Evolutionary conservation across 1,140 invertebrate species (phyloP).

Genomic region (Temnothorax curvispinosus): DNA sequence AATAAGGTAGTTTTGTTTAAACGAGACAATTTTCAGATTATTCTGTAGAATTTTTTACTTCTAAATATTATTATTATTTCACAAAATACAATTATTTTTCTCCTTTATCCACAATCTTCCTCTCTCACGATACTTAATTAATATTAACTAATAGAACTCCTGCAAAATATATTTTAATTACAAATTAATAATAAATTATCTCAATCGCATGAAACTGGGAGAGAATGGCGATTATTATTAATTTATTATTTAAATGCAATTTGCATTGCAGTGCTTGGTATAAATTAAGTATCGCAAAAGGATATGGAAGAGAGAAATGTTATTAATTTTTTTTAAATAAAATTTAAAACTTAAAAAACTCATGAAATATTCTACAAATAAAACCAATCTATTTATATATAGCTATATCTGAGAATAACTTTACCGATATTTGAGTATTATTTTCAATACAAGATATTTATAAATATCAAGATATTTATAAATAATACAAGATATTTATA

Average conservation of each 20-base stretch:
- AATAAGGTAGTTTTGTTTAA: not conserved
- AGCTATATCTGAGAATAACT: not conserved
- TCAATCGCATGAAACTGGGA: not conserved
- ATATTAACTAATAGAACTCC: conserved; percentile 12
- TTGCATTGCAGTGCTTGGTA: not conserved
- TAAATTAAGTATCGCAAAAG: conserved; percentile 3
- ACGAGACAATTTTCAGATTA: not conserved
- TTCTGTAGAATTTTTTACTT: not conserved
- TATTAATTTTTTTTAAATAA: not conserved
- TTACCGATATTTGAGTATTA: not conserved
- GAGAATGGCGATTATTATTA: conserved; percentile 11
- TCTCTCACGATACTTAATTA: conserved; percentile 1
- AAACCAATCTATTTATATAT: not conserved
- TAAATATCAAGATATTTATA: too few relatives aligned
- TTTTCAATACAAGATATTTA: not conserved
- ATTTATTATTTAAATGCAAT: conserved; percentile 33
- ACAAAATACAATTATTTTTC: not conserved
- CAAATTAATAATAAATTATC: conserved; percentile 37
- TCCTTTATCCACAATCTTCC: not conserved
- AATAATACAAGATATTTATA: not conserved
- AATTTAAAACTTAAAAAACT: conserved; percentile 1
- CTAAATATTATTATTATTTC: not conserved
- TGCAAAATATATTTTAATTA: conserved; percentile 11
- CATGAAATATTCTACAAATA: not conserved
- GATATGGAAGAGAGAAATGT: not conserved